Evolutionary conservation across 2,797 vertebrate species (phyloP).

Genomic region (Odontamblyopus rebecca): DNA sequence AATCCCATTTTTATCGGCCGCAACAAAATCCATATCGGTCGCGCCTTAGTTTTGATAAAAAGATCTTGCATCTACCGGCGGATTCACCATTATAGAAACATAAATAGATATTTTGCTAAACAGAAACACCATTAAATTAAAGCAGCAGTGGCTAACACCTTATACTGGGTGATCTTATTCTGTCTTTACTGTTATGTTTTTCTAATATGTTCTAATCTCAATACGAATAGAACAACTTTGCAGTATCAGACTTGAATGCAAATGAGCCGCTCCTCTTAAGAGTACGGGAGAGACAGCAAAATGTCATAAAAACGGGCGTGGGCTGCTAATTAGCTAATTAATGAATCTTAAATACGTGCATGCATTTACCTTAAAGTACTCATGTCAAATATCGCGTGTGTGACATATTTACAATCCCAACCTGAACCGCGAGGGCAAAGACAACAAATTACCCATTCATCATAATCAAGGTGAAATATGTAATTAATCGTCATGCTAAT

Average conservation of each 20-base stretch:
- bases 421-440: constrained; percentile 1
- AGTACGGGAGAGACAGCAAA: not conserved
- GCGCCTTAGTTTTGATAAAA: too few species aligned
- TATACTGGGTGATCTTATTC: too few species aligned
- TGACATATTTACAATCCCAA: constrained; percentile 5
- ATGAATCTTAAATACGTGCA: not conserved
- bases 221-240: not conserved
- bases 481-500: constrained; percentile 14
- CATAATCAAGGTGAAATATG: constrained; percentile 14
- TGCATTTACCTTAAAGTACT: not conserved
- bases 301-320: constrained; percentile 3
- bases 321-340: constrained; percentile 5
- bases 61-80: too few species aligned
- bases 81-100: too few species aligned
- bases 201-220: not conserved
- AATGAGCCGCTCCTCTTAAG: not conserved
- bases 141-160: too few species aligned
- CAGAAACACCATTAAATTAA: too few species aligned
- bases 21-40: too few species aligned
- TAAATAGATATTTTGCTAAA: too few species aligned
- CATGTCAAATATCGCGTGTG: not conserved
- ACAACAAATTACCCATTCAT: constrained; percentile 16
- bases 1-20: too few species aligned
- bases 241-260: not conserved
- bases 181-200: not conserved